A percentile compares a stretch with the other conserved stretches of the same genome.
phyloP scores from a whole-genome alignment of 2,888 invertebrate genomes.

The Invenusta paracnida region DNA sequence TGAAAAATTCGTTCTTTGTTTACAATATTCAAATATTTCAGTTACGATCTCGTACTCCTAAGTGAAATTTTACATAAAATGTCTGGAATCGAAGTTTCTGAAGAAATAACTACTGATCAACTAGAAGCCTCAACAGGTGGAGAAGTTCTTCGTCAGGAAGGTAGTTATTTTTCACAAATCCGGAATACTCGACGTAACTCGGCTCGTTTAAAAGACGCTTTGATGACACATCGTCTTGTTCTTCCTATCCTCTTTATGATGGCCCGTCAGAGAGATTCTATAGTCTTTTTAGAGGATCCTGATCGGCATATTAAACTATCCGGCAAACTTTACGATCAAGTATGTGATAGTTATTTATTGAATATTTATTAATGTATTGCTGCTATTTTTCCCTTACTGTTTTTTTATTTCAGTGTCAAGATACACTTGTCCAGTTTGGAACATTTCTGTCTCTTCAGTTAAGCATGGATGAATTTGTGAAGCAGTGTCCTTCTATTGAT shows the following conservation, averaged over 20 bases:
- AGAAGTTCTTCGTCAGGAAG: conserved; percentile 67
- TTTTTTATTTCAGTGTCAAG: conserved; percentile 78
- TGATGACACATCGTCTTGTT: conserved; percentile 85
- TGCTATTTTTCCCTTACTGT: too few species aligned
- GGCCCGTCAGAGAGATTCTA: conserved; percentile 92
- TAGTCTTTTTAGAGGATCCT: conserved; percentile 68
- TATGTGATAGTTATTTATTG: too few species aligned
- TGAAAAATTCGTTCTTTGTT: too few species aligned
- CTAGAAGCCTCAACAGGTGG: conserved; percentile 94
- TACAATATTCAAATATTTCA: too few species aligned
- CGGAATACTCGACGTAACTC: conserved; percentile 93
- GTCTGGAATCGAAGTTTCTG: conserved; percentile 94
- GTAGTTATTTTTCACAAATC: conserved; percentile 92
- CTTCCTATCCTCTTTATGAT: conserved; percentile 80
- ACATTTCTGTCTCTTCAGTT: conserved; percentile 88
- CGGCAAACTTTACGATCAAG: conserved; percentile 70
- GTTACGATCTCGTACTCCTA: conserved; percentile 75
- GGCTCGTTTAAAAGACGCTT: conserved; percentile 83
- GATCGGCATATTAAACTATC: conserved; percentile 69
- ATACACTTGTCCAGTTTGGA: conserved; percentile 93
- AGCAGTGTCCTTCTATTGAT: conserved; percentile 78
- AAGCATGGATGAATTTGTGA: conserved; percentile 85
- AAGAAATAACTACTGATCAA: conserved; percentile 91
- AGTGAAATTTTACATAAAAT: conserved; percentile 98
- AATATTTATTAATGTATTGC: too few species aligned